Base-by-base conservation (phyloP, 2,888 invertebrate species). In the Nudaria mundana region DNA sequence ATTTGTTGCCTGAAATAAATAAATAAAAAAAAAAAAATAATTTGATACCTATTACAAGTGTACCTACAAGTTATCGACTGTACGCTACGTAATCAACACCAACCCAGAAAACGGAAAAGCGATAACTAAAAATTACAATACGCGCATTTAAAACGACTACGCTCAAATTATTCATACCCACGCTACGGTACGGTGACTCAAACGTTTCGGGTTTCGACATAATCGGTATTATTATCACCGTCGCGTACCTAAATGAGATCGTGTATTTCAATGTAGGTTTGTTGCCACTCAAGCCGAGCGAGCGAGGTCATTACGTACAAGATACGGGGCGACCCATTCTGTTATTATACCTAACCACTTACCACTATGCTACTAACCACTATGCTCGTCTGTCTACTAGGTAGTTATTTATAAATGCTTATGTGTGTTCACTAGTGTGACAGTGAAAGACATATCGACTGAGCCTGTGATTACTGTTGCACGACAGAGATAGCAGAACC, bases 231-330 rank as follows among this genome's bases (percentile, higher is more conserved):
- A 72, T 71, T 72, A 72, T 67, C 66, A 65, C 52, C 50, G n/a
- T n/a, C n/a, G n/a, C n/a, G n/a, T n/a, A n/a, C n/a, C n/a, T n/a
- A n/a, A n/a, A n/a, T n/a, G n/a, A n/a, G n/a, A n/a, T n/a, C n/a
- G n/a, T n/a, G n/a, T n/a, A n/a, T n/a, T n/a, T n/a, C n/a, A n/a
- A 5, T 20, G 20, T 20, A 2, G 36, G 32, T 41, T 48, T 44
- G 44, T 47, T 47, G 45, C 56, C 56, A 56, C 58, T 66, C 62
- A 56, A 65, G 60, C 52, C 62, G 60, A 63, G 66, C 64, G 59
- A 54, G 56, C 66, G 65, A 76, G 76, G 76, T 78, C 76, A 73
- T 72, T 66, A 63, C 55, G 53, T 59, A 58, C 45, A 54, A 50
- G 56, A 56, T 47, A 60, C n/a, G 56, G 62, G 63, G 60, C 70